Base-by-base conservation (phyloP, 2,797 vertebrate genomes). In the Paramormyrops hopkinsi region DNA sequence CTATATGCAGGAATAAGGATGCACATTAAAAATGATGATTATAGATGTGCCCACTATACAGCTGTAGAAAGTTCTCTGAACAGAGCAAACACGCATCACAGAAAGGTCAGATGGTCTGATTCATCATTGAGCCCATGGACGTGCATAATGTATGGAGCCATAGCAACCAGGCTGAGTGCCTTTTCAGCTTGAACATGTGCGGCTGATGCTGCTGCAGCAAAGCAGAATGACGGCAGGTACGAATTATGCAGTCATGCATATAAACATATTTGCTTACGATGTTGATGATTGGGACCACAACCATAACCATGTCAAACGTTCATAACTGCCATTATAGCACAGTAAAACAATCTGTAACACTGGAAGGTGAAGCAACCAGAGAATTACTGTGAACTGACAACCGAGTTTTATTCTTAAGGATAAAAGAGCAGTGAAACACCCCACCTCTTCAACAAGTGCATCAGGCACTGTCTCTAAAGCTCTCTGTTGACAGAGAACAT, bases 81-180 rank as follows among this genome's bases (percentile, higher is more conserved):
- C 53, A 88, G 73, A 83, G 89, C 89, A 93, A 94, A 93, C 92
- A 92, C 92, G 92, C 92, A 89, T 92, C 89, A 89, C 44, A 59
- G 65, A 79, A 79, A 89, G 88, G 91, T 5, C 5, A 79, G 33
- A 29, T 65, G 88, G 65, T 44, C 88, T 79, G 76, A 85, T 79
- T 22, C 54, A 65, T 4, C 89, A 79, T 17, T 82, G 46, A 25
- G 87, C 93, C 89, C 90, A 92, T 92, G 91, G 92, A 62, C 88
- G 90, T 89, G 90, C 65, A 14, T 96, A 94, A 95, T 95, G 93
- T 96, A 94, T 89, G 93, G 95, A 96, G 92, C 93, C 96, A 92
- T 96, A 94, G 96, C 96, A 96, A 96, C 95, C 12, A 89, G 91
- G 90, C 95, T 93, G 95, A 94, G 93, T 93, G 91, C 90, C 92